These are phyloP conservation scores for Agraylea sexmaculata DNA, from an alignment of 1,140 invertebrate species.

Conservation along the genomic window DNA sequence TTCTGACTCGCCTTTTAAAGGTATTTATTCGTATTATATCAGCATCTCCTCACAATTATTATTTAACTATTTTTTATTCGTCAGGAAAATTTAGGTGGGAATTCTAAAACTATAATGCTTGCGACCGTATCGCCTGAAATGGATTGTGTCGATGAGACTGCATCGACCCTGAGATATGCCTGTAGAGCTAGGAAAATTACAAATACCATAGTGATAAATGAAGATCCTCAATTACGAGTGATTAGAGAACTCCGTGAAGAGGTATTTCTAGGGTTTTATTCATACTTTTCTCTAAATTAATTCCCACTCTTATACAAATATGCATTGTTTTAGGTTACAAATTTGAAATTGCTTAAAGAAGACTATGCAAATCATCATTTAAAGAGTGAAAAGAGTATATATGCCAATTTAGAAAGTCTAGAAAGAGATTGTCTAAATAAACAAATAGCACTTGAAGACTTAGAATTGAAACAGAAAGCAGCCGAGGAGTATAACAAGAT, in stretches of 20 bases:
- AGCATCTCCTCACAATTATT: too few relatives aligned
- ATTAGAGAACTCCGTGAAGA: slow-evolving; percentile 74
- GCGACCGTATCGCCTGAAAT: slow-evolving; percentile 55
- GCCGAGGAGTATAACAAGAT: slow-evolving; percentile 13
- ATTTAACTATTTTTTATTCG: slow-evolving; percentile 52
- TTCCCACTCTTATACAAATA: too few relatives aligned
- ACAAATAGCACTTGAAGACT: slow-evolving; percentile 8
- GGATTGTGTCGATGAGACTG: slow-evolving; percentile 65
- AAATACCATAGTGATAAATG: slow-evolving; percentile 88
- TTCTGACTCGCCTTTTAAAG: slow-evolving; percentile 81
- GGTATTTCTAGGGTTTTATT: slow-evolving; percentile 29
- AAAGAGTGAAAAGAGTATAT: background rate
- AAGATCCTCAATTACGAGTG: slow-evolving; percentile 75
- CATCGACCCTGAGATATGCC: slow-evolving; percentile 78
- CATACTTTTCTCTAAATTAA: background rate
- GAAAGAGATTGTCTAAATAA: background rate
- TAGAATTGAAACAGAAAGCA: slow-evolving; percentile 12
- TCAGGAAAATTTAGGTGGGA: slow-evolving; percentile 74
- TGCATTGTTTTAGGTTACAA: slow-evolving; percentile 13
- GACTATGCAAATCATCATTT: slow-evolving; percentile 3
- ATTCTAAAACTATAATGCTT: slow-evolving; percentile 84
- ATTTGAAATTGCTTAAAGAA: slow-evolving; percentile 13
- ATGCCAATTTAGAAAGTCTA: background rate
- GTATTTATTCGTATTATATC: slow-evolving; percentile 44
- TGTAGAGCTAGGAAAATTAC: slow-evolving; percentile 84